Evolutionary conservation across 2,797 vertebrate genomes (phyloP).

Genomic region (Arrhamphus sclerolepis): DNA sequence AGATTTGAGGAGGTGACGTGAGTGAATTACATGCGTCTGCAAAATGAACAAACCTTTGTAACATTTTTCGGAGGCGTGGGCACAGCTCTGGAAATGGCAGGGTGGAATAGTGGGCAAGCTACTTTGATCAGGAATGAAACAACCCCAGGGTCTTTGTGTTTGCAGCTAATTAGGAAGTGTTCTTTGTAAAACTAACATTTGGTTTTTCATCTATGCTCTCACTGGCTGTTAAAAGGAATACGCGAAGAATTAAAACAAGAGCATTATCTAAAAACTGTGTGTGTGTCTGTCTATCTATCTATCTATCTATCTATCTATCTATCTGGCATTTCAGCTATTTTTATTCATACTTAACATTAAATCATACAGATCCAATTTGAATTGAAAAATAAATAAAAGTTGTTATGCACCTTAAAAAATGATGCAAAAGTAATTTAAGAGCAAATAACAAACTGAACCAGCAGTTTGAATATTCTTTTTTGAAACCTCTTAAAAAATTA

Average conservation of each 20-base stretch:
- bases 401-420: too few species aligned
- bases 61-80: neutral
- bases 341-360: too few species aligned
- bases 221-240: neutral
- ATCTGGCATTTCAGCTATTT: neutral
- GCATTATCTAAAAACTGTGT: neutral
- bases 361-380: too few species aligned
- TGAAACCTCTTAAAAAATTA: too few species aligned
- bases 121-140: conserved; percentile 1
- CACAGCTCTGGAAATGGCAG: neutral
- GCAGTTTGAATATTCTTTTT: too few species aligned
- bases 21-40: conserved; percentile 1
- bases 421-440: too few species aligned
- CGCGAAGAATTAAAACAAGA: neutral
- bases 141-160: neutral
- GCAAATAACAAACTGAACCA: too few species aligned
- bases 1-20: neutral
- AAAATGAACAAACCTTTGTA: neutral
- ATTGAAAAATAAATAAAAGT: too few species aligned
- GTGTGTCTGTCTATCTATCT: too few species aligned
- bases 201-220: neutral
- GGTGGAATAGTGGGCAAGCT: neutral
- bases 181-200: neutral
- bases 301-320: too few species aligned
- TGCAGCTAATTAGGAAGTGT: conserved; percentile 1